These are phyloP conservation scores for Pongo pygmaeus DNA, from an alignment of 2,113 vertebrate genomes.

Conservation along the genomic window DNA sequence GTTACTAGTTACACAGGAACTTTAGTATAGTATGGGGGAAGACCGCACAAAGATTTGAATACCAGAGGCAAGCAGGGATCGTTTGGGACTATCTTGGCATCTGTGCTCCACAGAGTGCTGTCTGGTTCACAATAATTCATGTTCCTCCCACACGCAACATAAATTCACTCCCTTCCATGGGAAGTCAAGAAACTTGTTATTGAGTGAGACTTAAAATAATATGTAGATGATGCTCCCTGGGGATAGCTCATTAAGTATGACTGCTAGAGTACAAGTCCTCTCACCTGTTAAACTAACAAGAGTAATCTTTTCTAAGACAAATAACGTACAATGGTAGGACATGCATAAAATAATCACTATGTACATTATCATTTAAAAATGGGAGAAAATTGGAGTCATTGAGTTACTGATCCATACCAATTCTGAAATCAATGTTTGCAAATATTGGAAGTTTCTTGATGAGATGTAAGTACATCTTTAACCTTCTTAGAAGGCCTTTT, in stretches of 20 bases:
- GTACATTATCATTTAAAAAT: not conserved
- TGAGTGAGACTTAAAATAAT: not conserved
- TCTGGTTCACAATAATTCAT: not conserved
- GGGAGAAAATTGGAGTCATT: not conserved
- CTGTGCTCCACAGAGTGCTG: too few relatives aligned
- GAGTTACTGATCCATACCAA: not conserved
- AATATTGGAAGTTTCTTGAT: not conserved
- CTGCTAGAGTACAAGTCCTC: not conserved
- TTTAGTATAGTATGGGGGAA: not conserved
- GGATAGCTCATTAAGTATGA: not conserved
- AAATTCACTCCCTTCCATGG: not conserved
- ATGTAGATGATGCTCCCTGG: not conserved
- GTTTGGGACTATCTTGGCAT: not conserved
- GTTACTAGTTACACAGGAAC: not conserved
- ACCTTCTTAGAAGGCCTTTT: not conserved
- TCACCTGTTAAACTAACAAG: not conserved
- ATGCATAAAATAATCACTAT: not conserved
- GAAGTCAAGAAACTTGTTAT: not conserved
- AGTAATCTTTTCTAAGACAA: not conserved
- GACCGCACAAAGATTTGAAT: fast-evolving
- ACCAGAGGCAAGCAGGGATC: not conserved
- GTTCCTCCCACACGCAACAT: not conserved
- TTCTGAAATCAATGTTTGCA: not conserved
- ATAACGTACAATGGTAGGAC: not conserved
- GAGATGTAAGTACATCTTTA: not conserved